These are phyloP conservation scores for Nomada flava DNA, from an alignment of 2,888 invertebrate species.

Conservation along the genomic window DNA sequence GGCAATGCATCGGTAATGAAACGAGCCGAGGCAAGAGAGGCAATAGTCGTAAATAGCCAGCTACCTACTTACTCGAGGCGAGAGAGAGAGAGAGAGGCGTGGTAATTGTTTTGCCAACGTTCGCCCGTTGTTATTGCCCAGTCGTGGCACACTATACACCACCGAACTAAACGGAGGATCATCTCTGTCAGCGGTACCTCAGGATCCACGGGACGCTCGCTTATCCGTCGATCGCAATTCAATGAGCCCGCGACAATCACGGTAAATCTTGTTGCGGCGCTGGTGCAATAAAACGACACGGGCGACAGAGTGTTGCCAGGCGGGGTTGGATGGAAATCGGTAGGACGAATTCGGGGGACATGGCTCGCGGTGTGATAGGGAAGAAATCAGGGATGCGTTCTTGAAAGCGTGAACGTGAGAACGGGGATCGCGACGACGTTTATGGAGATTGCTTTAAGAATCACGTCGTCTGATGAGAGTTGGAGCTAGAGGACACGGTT, in stretches of 20 bases:
- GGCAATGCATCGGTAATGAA: constrained; percentile 78
- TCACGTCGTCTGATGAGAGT: no score
- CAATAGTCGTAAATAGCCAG: constrained; percentile 77
- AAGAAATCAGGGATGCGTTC: no score
- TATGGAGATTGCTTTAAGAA: no score
- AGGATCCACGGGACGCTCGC: background rate
- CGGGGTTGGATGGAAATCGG: no score
- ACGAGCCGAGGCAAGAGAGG: constrained; percentile 66
- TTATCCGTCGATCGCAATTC: constrained; percentile 13
- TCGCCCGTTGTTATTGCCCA: constrained; percentile 60
- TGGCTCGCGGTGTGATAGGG: no score
- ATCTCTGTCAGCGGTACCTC: constrained; percentile 26
- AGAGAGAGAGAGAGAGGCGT: constrained; percentile 52
- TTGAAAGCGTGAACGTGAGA: no score
- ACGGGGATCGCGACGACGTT: no score
- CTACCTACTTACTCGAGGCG: constrained; percentile 75
- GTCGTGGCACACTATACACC: constrained; percentile 12
- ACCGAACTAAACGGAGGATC: background rate
- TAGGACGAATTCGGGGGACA: no score
- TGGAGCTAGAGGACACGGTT: no score
- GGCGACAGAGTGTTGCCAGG: no score
- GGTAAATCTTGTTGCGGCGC: background rate
- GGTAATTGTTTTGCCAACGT: constrained; percentile 74
- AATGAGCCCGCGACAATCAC: background rate
- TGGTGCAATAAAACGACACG: no score